Evolutionary conservation across 1,140 invertebrate species (phyloP).

Genomic region (Cotesia chilonis): DNA sequence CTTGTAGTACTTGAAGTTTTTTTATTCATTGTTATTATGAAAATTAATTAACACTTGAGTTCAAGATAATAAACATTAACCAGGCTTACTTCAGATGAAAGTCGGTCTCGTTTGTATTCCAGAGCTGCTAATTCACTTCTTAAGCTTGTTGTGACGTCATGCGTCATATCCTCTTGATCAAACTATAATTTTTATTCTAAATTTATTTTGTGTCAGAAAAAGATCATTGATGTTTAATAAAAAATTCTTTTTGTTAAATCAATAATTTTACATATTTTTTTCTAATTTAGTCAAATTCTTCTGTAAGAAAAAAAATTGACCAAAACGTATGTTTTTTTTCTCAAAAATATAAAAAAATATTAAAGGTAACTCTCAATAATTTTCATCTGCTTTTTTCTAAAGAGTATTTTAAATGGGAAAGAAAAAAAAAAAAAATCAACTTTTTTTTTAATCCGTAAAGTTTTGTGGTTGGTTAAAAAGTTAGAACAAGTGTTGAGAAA

Average conservation of each 20-base stretch:
- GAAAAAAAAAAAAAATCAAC: too few species aligned
- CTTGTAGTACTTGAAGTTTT: not conserved
- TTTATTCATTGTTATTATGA: not conserved
- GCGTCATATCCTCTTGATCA: constrained; percentile 63
- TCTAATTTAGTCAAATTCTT: too few species aligned
- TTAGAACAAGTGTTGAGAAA: too few species aligned
- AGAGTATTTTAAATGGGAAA: too few species aligned
- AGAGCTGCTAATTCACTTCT: constrained; percentile 81
- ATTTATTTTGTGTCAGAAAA: constrained; percentile 23
- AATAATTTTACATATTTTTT: too few species aligned
- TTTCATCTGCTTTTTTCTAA: too few species aligned
- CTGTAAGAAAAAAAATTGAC: too few species aligned
- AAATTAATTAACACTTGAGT: constrained; percentile 12
- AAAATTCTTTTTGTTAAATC: not conserved
- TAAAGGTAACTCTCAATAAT: too few species aligned
- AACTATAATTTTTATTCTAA: constrained; percentile 58
- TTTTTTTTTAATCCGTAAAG: too few species aligned
- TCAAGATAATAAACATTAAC: not conserved
- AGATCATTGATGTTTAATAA: constrained; percentile 4
- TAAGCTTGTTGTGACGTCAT: constrained; percentile 76
- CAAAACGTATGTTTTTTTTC: too few species aligned
- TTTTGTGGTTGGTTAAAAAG: too few species aligned
- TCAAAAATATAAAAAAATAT: too few species aligned
- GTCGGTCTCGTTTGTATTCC: constrained; percentile 81
- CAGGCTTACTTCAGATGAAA: constrained; percentile 67